A percentile compares a stretch with the other conserved stretches of the same genome.
Evolutionary conservation across 2,113 vertebrate genomes (phyloP).

Genomic region (Lichenostomus cassidix): DNA sequence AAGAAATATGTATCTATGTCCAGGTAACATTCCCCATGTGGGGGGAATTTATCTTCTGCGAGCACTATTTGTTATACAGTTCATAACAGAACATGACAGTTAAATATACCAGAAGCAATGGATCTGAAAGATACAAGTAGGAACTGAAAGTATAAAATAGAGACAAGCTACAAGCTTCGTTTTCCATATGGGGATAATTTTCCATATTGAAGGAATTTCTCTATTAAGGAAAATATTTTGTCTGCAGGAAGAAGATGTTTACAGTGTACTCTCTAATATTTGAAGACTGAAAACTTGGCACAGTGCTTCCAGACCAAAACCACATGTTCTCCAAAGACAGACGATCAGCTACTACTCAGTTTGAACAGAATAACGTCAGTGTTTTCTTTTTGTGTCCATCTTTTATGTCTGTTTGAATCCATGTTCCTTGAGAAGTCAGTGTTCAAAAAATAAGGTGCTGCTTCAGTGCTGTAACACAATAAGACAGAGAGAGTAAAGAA

Average conservation of each 20-base stretch:
- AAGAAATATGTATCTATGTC: background rate
- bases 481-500: background rate
- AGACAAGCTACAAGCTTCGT: background rate
- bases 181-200: background rate
- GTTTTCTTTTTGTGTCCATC: background rate
- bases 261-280: background rate
- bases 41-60: background rate
- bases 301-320: background rate
- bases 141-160: background rate
- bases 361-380: background rate
- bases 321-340: rapidly evolving
- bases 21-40: background rate
- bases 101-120: background rate
- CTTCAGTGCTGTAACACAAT: background rate
- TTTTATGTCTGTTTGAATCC: background rate
- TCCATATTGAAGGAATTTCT: background rate
- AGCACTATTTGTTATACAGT: background rate
- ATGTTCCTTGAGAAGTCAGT: background rate
- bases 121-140: background rate
- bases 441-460: background rate
- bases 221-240: background rate
- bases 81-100: background rate
- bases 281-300: background rate
- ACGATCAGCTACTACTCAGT: background rate
- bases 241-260: background rate